phyloP scores from a whole-genome alignment of 1,140 invertebrate genomes.

The Stenopsyche tienmushanensis region DNA sequence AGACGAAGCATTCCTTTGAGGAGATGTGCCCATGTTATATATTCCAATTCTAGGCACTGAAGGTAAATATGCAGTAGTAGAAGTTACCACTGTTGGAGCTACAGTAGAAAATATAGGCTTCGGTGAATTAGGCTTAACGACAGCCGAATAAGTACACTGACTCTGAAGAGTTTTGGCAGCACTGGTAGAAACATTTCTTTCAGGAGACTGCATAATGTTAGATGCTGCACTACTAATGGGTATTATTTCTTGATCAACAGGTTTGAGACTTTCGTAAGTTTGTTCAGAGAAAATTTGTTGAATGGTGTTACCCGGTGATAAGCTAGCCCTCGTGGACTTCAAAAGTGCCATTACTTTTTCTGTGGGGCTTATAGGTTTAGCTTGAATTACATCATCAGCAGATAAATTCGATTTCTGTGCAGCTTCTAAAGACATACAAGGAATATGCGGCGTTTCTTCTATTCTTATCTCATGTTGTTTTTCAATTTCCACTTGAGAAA shows the following conservation, averaged over 20 bases:
- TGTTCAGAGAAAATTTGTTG: slow-evolving; percentile 44
- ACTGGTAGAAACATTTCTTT: slow-evolving; percentile 40
- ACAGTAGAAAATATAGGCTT: slow-evolving; percentile 44
- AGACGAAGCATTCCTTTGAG: slow-evolving; percentile 42
- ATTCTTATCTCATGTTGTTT: slow-evolving; percentile 23
- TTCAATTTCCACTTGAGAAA: slow-evolving; percentile 40
- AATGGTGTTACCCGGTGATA: slow-evolving; percentile 52
- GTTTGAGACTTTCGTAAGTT: slow-evolving; percentile 25
- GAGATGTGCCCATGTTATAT: slow-evolving; percentile 44
- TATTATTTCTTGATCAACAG: slow-evolving; percentile 47
- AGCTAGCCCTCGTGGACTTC: slow-evolving; percentile 52
- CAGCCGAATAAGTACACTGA: slow-evolving; percentile 38
- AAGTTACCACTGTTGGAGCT: slow-evolving; percentile 44
- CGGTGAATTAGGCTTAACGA: slow-evolving; percentile 48
- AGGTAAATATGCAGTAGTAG: slow-evolving; percentile 45
- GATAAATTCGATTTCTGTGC: slow-evolving; percentile 56
- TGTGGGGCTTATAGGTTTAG: slow-evolving; percentile 49
- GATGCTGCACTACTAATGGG: slow-evolving; percentile 25
- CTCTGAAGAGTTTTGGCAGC: slow-evolving; percentile 12
- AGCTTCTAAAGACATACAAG: slow-evolving; percentile 47
- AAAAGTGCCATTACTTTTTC: slow-evolving; percentile 53
- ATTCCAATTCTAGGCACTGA: slow-evolving; percentile 47
- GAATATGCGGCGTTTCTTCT: slow-evolving; percentile 23
- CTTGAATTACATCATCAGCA: slow-evolving; percentile 51
- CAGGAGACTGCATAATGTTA: slow-evolving; percentile 40